Conservation (phyloP, 2,113 vertebrate species). For the Clupea harengus region DNA sequence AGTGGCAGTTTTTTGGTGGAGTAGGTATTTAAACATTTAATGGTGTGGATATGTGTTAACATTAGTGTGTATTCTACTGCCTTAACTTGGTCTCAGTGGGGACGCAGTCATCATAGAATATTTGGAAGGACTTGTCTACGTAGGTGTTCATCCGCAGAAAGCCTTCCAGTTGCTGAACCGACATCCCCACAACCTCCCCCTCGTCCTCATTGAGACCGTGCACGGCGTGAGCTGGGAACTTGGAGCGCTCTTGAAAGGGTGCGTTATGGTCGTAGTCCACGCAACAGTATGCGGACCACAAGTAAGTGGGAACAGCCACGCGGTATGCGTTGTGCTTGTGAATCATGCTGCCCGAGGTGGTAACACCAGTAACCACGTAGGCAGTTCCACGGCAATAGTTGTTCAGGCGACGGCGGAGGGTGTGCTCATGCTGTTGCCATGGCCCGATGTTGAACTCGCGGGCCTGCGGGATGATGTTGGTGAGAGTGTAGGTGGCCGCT, state of each 20-base stretch:
- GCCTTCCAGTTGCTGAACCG: constrained; percentile 57
- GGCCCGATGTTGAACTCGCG: constrained; percentile 66
- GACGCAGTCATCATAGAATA: constrained; percentile 35
- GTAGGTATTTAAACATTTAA: background rate
- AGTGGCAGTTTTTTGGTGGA: background rate
- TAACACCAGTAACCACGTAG: constrained; percentile 62
- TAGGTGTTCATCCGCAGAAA: constrained; percentile 56
- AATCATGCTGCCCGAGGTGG: constrained; percentile 59
- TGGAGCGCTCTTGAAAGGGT: constrained; percentile 58
- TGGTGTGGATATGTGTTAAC: background rate
- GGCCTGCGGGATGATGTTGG: constrained; percentile 75
- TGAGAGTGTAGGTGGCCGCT: constrained; percentile 74
- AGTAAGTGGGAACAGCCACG: constrained; percentile 60
- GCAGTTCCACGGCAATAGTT: constrained; percentile 65
- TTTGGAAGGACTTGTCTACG: constrained; percentile 37
- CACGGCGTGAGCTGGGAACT: constrained; percentile 62
- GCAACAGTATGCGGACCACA: constrained; percentile 70
- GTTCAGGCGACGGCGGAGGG: constrained; percentile 61
- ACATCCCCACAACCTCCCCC: constrained; percentile 57
- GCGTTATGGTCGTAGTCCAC: constrained; percentile 62
- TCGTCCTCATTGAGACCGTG: constrained; percentile 57
- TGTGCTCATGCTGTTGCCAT: constrained; percentile 70
- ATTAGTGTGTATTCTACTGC: background rate
- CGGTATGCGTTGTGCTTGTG: constrained; percentile 60
- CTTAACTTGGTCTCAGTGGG: background rate